A percentile compares a stretch with the other conserved stretches of the same genome.
phyloP scores from a whole-genome alignment of 1,140 invertebrate species.

The Hyles euphorbiae region DNA sequence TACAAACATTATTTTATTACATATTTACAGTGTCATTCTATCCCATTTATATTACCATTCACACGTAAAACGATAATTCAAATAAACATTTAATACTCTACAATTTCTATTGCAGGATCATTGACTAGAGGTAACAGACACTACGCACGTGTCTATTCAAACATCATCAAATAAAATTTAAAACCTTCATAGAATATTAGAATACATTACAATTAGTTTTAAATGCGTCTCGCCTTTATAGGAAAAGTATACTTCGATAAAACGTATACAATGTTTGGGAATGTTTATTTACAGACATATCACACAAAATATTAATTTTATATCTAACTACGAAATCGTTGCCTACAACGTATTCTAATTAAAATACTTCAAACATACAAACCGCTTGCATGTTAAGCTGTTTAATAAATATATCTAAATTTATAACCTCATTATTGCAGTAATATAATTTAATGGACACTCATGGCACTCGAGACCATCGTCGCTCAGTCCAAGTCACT shows the following conservation, averaged over 20 bases:
- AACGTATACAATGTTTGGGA: conserved; percentile 38
- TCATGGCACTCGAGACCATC: conserved; percentile 29
- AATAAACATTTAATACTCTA: background rate
- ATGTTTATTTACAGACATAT: conserved; percentile 39
- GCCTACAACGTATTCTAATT: conserved; percentile 3
- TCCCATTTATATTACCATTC: conserved; percentile 3
- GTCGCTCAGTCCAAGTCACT: background rate
- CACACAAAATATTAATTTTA: conserved; percentile 32
- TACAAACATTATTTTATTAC: conserved; percentile 46
- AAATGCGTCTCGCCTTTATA: background rate
- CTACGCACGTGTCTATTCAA: background rate
- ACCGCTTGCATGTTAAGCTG: conserved; percentile 15
- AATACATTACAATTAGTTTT: too few species aligned
- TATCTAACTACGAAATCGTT: conserved; percentile 7
- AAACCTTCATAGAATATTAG: too few species aligned
- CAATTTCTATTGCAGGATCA: conserved; percentile 1
- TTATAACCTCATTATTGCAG: conserved; percentile 33
- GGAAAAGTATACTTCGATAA: conserved; percentile 34
- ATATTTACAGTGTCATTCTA: conserved; percentile 51
- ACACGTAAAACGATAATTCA: too few species aligned
- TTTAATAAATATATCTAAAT: conserved; percentile 35
- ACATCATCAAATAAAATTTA: too few species aligned
- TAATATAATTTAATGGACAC: conserved; percentile 41
- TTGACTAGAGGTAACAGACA: too few species aligned
- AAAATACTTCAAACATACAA: conserved; percentile 12